phyloP scores from a whole-genome alignment of 2,888 invertebrate genomes.

The Sphecodes monilicornis region DNA sequence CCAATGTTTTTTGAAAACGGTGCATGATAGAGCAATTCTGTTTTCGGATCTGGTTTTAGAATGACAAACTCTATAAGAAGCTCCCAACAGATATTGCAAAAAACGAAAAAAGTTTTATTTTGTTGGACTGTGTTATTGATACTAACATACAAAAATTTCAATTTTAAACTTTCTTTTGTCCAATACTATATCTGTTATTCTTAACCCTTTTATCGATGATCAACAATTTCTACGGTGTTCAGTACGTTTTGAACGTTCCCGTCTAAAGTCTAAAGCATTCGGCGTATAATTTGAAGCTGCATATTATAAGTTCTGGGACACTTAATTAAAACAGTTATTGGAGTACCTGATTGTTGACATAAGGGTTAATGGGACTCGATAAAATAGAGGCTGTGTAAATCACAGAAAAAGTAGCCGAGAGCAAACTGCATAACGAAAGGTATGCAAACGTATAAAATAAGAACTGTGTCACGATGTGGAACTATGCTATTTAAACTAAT shows the following conservation, averaged over 20 bases:
- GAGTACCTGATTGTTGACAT: neutral
- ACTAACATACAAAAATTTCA: too few species aligned
- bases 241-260: neutral
- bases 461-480: neutral
- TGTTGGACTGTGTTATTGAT: too few species aligned
- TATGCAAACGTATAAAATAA: neutral
- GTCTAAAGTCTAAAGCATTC: too few species aligned
- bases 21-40: too few species aligned
- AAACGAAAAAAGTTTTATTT: too few species aligned
- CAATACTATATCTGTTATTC: neutral
- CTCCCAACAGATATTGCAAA: too few species aligned
- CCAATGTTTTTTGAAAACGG: too few species aligned
- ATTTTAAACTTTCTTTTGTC: too few species aligned
- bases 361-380: neutral
- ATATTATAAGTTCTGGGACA: neutral
- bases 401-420: neutral
- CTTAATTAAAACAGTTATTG: neutral
- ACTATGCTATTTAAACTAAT: neutral
- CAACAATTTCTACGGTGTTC: neutral
- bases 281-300: too few species aligned
- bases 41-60: too few species aligned
- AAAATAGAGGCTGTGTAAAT: neutral
- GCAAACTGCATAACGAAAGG: neutral
- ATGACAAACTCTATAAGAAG: too few species aligned
- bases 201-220: neutral